These are phyloP conservation scores for Echinometra lucunter DNA, from an alignment of 53 echinoderm and acorn worm species.

Conservation along the genomic window DNA sequence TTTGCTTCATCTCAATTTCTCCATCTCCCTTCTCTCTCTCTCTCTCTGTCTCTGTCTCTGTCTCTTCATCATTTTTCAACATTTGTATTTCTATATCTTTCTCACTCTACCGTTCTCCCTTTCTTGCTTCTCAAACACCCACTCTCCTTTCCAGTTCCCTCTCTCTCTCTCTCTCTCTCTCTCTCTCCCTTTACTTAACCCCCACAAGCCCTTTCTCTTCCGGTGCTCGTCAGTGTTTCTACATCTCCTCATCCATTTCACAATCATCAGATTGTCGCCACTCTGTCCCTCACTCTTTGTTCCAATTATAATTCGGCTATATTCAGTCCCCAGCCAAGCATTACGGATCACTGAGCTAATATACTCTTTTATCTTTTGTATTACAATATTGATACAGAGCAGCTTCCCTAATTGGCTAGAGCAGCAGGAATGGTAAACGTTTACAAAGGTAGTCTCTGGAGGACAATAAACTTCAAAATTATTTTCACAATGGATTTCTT, in stretches of 20 bases:
- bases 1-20: background rate
- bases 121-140: background rate
- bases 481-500: slow-evolving; percentile 30
- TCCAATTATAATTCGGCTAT: background rate
- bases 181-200: background rate
- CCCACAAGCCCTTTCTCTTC: background rate
- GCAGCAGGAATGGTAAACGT: slow-evolving; percentile 13
- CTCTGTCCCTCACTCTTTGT: slow-evolving; percentile 41
- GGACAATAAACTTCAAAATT: slow-evolving; percentile 12
- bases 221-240: background rate
- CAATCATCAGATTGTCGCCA: slow-evolving; percentile 46
- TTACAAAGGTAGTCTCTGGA: background rate
- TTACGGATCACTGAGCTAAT: slow-evolving; percentile 40
- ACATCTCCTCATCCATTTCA: background rate
- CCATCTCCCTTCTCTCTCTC: background rate
- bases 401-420: slow-evolving; percentile 42
- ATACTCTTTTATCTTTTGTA: slow-evolving; percentile 31
- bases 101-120: background rate
- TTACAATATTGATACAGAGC: slow-evolving; percentile 21
- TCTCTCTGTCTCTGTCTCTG: background rate
- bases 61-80: background rate
- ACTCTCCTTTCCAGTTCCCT: background rate
- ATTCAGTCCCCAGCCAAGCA: background rate
- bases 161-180: background rate
- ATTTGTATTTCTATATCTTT: background rate